Conservation (phyloP, 2,888 invertebrate species). For the Fragum sueziense region DNA sequence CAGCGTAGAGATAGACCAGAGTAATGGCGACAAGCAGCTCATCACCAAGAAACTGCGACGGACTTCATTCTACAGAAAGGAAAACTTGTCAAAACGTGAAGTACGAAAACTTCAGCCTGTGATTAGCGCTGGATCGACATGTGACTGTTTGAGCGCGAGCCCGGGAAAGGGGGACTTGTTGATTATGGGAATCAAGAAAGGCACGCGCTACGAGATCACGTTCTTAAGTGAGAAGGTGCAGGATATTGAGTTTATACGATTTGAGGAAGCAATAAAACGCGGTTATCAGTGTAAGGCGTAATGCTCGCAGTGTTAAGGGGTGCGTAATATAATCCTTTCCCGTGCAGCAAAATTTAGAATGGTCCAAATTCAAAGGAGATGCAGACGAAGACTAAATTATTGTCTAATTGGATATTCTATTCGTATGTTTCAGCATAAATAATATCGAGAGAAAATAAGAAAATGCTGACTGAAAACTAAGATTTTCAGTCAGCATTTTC, state of each 20-base stretch:
- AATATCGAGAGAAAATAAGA: too few relatives aligned
- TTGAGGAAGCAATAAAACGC: conserved; percentile 37
- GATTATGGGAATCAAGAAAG: conserved; percentile 56
- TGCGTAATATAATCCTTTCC: too few relatives aligned
- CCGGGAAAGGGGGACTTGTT: conserved; percentile 41
- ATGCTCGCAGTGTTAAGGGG: neutral
- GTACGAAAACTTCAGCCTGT: conserved; percentile 53
- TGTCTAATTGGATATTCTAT: too few relatives aligned
- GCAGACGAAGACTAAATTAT: too few relatives aligned
- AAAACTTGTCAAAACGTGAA: conserved; percentile 47
- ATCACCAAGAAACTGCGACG: conserved; percentile 38
- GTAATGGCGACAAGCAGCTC: conserved; percentile 56
- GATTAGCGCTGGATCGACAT: conserved; percentile 56
- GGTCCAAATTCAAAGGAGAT: too few relatives aligned
- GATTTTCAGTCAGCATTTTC: too few relatives aligned
- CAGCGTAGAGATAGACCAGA: conserved; percentile 41
- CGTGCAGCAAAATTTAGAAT: too few relatives aligned
- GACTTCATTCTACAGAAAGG: conserved; percentile 41
- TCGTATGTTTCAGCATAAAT: too few relatives aligned
- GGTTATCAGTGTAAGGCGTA: conserved; percentile 42
- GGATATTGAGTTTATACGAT: conserved; percentile 52
- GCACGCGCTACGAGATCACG: conserved; percentile 44
- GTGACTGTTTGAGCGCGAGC: conserved; percentile 51
- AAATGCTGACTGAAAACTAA: too few relatives aligned
- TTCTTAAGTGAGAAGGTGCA: conserved; percentile 51